A percentile compares a stretch with the other conserved stretches of the same genome.
Conservation (phyloP, 2,888 invertebrate species). For the Drosophila leonis region DNA sequence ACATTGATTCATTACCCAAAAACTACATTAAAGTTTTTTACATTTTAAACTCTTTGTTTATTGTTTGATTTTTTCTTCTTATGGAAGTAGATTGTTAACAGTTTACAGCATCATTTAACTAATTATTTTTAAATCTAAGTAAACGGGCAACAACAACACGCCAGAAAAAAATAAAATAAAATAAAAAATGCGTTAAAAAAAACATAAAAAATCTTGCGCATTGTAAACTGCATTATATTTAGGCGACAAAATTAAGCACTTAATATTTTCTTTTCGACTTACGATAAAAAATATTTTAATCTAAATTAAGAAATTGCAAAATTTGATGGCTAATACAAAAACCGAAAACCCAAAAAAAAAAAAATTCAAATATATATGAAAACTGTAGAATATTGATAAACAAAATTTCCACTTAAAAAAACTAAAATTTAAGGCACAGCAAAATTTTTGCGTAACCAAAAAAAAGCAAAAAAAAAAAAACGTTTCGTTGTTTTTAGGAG, state of each 20-base stretch:
- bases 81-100: conserved; percentile 4
- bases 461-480: conserved; percentile 31
- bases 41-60: conserved; percentile 19
- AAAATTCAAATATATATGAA: conserved; percentile 25
- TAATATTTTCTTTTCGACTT: conserved; percentile 47
- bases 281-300: conserved; percentile 40
- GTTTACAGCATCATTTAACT: conserved; percentile 3
- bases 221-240: conserved; percentile 73
- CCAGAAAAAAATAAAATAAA: conserved; percentile 32
- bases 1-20: conserved; percentile 3
- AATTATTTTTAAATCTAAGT: conserved; percentile 2
- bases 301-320: conserved; percentile 52
- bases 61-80: conserved; percentile 16
- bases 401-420: conserved; percentile 60
- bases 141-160: conserved; percentile 47
- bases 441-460: conserved; percentile 48
- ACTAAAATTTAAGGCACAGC: conserved; percentile 72
- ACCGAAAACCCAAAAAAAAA: conserved; percentile 34
- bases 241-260: conserved; percentile 60
- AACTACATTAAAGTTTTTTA: conserved; percentile 27
- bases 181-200: conserved; percentile 41
- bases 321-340: conserved; percentile 34
- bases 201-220: conserved; percentile 46
- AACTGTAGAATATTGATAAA: conserved; percentile 61
- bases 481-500: conserved; percentile 84